Percentiles rank a stretch among this genome's conserved stretches.
These are phyloP conservation scores for Limanda limanda DNA, from an alignment of 2,113 vertebrate genomes.

Conservation along the genomic window DNA sequence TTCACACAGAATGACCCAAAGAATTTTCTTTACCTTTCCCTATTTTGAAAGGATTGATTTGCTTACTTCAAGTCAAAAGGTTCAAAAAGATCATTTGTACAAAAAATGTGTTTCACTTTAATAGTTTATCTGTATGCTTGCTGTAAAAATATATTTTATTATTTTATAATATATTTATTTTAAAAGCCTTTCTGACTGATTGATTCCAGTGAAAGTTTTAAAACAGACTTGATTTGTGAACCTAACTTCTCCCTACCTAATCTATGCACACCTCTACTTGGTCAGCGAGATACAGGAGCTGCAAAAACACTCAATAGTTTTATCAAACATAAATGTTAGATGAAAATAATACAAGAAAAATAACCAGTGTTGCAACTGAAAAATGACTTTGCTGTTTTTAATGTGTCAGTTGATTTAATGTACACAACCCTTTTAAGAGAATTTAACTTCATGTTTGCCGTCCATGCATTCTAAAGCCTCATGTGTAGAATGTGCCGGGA, in stretches of 20 bases:
- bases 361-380: not conserved
- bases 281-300: not conserved
- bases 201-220: not conserved
- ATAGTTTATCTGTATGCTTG: not conserved
- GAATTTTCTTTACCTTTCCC: too few species aligned
- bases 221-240: not conserved
- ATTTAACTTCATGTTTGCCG: not conserved
- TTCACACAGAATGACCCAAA: too few species aligned
- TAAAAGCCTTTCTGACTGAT: too few species aligned
- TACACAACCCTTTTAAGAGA: not conserved
- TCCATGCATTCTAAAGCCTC: slow-evolving; percentile 17
- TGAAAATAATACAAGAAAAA: not conserved
- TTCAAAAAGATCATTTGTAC: not conserved
- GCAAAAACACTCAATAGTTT: not conserved
- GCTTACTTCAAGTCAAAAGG: not conserved
- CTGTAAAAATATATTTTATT: too few species aligned
- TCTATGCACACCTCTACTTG: not conserved
- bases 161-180: too few species aligned
- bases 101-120: not conserved
- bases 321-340: not conserved
- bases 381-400: too few species aligned
- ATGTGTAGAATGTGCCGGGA: not conserved
- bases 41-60: not conserved
- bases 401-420: not conserved
- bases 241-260: not conserved